A percentile compares a stretch with the other conserved stretches of the same genome.
Evolutionary conservation across 2,888 invertebrate species (phyloP).

Genomic region (Quadroppia sp.): DNA sequence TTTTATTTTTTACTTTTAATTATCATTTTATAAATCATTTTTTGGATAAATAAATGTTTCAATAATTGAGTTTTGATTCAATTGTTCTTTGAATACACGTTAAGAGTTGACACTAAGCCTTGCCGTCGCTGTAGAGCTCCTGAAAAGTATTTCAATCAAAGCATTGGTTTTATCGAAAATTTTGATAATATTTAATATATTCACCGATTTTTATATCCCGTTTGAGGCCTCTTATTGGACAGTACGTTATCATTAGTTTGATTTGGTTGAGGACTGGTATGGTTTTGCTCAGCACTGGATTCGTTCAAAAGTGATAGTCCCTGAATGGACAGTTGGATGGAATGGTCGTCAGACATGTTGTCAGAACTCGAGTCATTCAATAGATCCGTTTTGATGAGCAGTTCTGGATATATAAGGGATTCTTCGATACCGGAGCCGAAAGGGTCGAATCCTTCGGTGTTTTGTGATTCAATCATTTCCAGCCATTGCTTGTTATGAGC

Average conservation of each 20-base stretch:
- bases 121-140: no score
- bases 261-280: neutral
- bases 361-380: conserved; percentile 40
- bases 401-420: conserved; percentile 37
- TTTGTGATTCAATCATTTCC: conserved; percentile 75
- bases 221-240: conserved; percentile 12
- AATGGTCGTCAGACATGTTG: conserved; percentile 39
- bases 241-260: neutral
- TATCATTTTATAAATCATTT: no score
- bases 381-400: conserved; percentile 37
- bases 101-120: no score
- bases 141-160: neutral
- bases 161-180: neutral
- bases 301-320: neutral
- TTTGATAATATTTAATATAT: neutral
- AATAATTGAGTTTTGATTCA: no score
- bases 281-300: neutral
- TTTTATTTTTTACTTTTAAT: no score
- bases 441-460: conserved; percentile 44
- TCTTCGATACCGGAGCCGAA: conserved; percentile 15
- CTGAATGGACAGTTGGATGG: conserved; percentile 21
- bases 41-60: no score
- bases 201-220: conserved; percentile 24
- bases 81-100: no score
- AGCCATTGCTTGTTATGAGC: conserved; percentile 98